phyloP scores from a whole-genome alignment of 2,113 vertebrate genomes.

The Stomatorhinus ivindoensis region DNA sequence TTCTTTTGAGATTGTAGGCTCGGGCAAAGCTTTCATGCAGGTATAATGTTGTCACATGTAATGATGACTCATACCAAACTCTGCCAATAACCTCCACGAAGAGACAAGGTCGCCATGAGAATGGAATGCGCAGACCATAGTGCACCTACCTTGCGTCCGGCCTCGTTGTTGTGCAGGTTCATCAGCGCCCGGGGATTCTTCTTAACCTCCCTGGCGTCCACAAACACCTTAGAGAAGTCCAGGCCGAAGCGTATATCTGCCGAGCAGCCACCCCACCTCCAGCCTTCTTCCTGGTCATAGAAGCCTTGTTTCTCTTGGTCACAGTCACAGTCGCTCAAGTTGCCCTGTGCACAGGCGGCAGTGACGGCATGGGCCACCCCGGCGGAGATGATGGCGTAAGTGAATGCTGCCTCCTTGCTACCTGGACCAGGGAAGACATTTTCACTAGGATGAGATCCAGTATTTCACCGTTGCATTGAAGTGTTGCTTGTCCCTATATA shows the following conservation, averaged over 20 bases:
- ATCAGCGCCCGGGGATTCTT: conserved; percentile 91
- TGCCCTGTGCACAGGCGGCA: conserved; percentile 87
- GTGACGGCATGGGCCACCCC: conserved; percentile 94
- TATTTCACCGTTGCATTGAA: neutral
- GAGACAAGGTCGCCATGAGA: too few relatives aligned
- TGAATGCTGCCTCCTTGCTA: conserved; percentile 92
- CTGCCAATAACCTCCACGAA: neutral
- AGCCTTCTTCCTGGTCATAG: conserved; percentile 86
- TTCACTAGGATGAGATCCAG: neutral
- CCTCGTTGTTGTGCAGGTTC: conserved; percentile 98
- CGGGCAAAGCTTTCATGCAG: neutral
- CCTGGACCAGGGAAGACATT: conserved; percentile 52
- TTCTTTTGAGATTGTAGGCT: neutral
- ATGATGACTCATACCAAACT: neutral
- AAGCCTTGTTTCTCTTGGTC: conserved; percentile 95
- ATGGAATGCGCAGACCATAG: neutral
- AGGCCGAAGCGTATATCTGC: conserved; percentile 92
- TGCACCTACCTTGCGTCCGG: conserved; percentile 83
- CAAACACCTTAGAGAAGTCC: conserved; percentile 90
- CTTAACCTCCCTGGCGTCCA: conserved; percentile 93
- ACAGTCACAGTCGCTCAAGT: conserved; percentile 93
- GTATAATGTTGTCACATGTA: neutral
- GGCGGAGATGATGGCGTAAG: conserved; percentile 88
- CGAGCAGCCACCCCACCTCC: conserved; percentile 98
- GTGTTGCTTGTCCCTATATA: neutral